Evolutionary conservation across 2,113 vertebrate species (phyloP), one percentile per base, ranked within the genome.

Genomic region (Gambusia affinis): DNA sequence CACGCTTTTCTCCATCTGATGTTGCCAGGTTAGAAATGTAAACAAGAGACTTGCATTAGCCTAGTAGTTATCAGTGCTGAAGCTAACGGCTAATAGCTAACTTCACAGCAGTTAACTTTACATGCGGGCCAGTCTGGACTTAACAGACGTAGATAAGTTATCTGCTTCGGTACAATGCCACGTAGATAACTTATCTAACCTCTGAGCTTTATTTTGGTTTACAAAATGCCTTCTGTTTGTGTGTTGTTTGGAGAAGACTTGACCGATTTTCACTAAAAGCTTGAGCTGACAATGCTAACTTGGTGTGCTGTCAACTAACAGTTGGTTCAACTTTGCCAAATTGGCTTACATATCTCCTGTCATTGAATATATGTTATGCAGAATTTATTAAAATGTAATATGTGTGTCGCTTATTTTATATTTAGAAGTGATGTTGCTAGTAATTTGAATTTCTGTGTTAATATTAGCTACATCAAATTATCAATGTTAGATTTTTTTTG

Each of bases 61-160:
- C 15, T 67, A 73, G 64, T 70, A 74, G 67, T 70, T 84, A 91
- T 87, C 88, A 51, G 17, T 31, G 62, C 44, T 69, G 19, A 68
- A 85, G 91, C 92, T 90, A 89, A 77, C 39, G 15, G 80, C 72
- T 89, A 86, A 75, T 19, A 12, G 81, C 84, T 89, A 93, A 90
- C 77, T 90, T 89, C 83, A 71, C 19, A 84, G 57, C 66, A 77
- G 73, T 82, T 82, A 93, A 90, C 80, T 90, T 89, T 88, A 82
- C 44, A 80, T 64, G 54, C 69, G 35, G 47, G 71, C 80, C 82
- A 39, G 60, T 60, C 70, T 63, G 5, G 65, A 76, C 80, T 75
- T 73, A 75, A 70, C 37, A 39, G 1, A n/a, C 22, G 19, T 30
- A 29, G 17, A 1, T 12, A 12, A 65, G 42, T 75, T 47, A 60